Percentiles rank a stretch among this genome's conserved stretches.
These are phyloP conservation scores for Ochotona curzoniae DNA, from an alignment of 2,113 vertebrate species.

Conservation along the genomic window DNA sequence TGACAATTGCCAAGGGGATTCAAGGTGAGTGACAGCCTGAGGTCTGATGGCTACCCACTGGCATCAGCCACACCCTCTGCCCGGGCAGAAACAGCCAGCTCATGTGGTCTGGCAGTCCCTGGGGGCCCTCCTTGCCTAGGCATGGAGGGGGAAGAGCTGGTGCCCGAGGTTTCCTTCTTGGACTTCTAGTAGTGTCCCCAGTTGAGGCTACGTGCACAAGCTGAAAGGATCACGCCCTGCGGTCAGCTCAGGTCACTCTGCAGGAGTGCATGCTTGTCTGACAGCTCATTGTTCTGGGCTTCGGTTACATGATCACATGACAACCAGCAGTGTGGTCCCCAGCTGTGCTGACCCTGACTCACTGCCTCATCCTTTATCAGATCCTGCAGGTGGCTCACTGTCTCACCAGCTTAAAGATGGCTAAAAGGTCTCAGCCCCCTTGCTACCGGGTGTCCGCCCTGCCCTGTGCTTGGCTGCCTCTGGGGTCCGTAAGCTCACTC, in stretches of 20 bases:
- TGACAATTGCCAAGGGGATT: neutral
- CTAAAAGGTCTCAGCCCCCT: neutral
- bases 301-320: neutral
- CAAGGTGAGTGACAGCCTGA: neutral
- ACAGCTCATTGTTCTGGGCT: neutral
- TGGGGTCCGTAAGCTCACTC: neutral
- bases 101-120: neutral
- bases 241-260: neutral
- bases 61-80: neutral
- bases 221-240: neutral
- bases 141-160: rapidly evolving
- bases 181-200: neutral
- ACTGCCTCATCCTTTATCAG: neutral
- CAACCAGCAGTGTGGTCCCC: neutral
- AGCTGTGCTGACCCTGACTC: neutral
- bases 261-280: too few species aligned
- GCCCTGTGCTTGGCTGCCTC: neutral
- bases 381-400: neutral
- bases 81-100: neutral
- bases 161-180: neutral
- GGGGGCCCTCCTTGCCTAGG: neutral
- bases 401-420: neutral
- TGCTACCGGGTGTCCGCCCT: neutral
- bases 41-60: neutral
- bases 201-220: neutral